Conservation (phyloP, 2,888 invertebrate species). For the Eulithis testata region DNA sequence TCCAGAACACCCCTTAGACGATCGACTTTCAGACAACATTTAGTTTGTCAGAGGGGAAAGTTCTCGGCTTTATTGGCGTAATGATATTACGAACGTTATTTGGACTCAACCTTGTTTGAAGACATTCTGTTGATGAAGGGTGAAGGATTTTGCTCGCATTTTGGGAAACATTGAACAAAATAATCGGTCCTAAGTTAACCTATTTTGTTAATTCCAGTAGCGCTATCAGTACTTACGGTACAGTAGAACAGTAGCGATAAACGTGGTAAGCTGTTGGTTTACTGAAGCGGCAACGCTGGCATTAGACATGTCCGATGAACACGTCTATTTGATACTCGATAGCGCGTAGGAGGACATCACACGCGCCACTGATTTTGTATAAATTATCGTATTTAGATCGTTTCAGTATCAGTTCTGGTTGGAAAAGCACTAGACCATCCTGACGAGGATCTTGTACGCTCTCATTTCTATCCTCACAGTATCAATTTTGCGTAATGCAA, state of each 20-base stretch:
- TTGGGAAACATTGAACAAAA: slow-evolving; percentile 29
- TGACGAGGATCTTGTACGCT: background rate
- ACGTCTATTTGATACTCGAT: slow-evolving; percentile 21
- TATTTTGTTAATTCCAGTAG: slow-evolving; percentile 5
- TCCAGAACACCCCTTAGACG: slow-evolving; percentile 30
- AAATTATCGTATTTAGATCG: slow-evolving; percentile 4
- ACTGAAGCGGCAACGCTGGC: slow-evolving; percentile 13
- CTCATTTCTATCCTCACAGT: background rate
- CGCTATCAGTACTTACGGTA: background rate
- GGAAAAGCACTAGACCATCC: background rate
- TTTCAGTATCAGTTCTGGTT: slow-evolving; percentile 9
- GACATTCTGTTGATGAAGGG: slow-evolving; percentile 36
- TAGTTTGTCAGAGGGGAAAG: slow-evolving; percentile 45
- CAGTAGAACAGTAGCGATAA: background rate
- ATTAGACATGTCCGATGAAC: slow-evolving; percentile 8
- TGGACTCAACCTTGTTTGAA: slow-evolving; percentile 41
- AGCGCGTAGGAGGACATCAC: slow-evolving; percentile 16
- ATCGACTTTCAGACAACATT: slow-evolving; percentile 55
- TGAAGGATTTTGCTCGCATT: slow-evolving; percentile 25
- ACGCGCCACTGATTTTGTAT: slow-evolving; percentile 10
- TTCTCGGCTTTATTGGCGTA: slow-evolving; percentile 50
- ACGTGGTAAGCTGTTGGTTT: slow-evolving; percentile 7
- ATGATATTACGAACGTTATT: slow-evolving; percentile 43
- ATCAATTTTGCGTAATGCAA: background rate
- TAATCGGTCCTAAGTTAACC: slow-evolving; percentile 3